A percentile compares a stretch with the other conserved stretches of the same genome.
phyloP scores from a whole-genome alignment of 2,888 invertebrate species.

The Linnaemya tessellans region DNA sequence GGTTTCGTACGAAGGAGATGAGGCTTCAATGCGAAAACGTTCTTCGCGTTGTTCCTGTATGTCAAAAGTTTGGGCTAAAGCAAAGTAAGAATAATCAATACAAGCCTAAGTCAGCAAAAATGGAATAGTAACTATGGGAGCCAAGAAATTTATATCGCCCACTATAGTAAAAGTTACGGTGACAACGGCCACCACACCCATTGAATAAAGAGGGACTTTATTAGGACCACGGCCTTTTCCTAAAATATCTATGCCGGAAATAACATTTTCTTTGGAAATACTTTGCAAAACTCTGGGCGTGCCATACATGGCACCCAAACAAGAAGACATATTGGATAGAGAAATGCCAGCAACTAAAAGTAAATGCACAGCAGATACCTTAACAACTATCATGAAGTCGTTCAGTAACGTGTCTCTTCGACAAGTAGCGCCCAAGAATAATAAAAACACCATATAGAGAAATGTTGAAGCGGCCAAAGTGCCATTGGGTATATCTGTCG shows the following conservation, averaged over 20 bases:
- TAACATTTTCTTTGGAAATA: constrained; percentile 97
- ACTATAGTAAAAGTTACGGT: constrained; percentile 96
- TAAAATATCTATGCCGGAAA: constrained; percentile 93
- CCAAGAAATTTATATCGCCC: constrained; percentile 96
- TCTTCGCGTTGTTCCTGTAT: constrained; percentile 93
- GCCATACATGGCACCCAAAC: constrained; percentile 97
- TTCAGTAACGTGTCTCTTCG: constrained; percentile 87
- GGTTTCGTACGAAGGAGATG: constrained; percentile 84
- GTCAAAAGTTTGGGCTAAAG: constrained; percentile 97
- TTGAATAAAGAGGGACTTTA: constrained; percentile 96
- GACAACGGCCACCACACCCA: constrained; percentile 94
- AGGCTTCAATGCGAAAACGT: constrained; percentile 85
- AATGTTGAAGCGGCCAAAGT: constrained; percentile 95
- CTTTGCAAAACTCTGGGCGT: constrained; percentile 97
- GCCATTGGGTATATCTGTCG: constrained; percentile 96
- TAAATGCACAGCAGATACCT: constrained; percentile 92
- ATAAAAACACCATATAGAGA: constrained; percentile 93
- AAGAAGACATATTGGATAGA: constrained; percentile 97
- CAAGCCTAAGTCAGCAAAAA: constrained; percentile 97
- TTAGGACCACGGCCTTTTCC: constrained; percentile 98
- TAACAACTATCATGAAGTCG: constrained; percentile 96
- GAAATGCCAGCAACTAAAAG: constrained; percentile 95
- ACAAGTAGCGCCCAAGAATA: constrained; percentile 95
- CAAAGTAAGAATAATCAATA: constrained; percentile 98
- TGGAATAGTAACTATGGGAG: constrained; percentile 98